These are phyloP conservation scores for Muscicapa striata DNA, from an alignment of 2,797 vertebrate genomes.

Conservation along the genomic window DNA sequence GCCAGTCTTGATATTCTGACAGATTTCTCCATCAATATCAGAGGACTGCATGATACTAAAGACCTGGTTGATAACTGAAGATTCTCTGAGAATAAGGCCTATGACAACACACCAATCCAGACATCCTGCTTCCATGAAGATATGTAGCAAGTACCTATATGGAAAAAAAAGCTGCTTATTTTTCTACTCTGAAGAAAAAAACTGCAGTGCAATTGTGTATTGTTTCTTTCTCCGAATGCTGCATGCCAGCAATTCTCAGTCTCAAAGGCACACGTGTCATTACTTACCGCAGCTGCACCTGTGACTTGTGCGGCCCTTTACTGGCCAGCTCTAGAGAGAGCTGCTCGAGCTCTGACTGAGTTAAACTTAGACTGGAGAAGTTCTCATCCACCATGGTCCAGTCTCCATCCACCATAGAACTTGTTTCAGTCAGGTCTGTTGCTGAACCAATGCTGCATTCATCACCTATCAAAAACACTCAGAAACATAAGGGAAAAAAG, in stretches of 20 bases:
- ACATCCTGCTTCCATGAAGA: constrained; percentile 98
- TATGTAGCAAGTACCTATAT: constrained; percentile 91
- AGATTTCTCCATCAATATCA: constrained; percentile 87
- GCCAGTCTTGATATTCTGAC: constrained; percentile 87
- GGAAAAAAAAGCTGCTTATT: not conserved
- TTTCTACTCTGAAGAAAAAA: not conserved
- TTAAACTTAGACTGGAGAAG: constrained; percentile 90
- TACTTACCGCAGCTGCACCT: constrained; percentile 94
- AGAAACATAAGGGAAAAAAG: constrained; percentile 32
- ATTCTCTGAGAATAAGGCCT: constrained; percentile 92
- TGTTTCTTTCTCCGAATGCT: not conserved
- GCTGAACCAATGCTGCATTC: constrained; percentile 98
- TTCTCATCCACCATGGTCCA: constrained; percentile 98
- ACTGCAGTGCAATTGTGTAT: not conserved
- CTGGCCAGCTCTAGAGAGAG: constrained; percentile 97
- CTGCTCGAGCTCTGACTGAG: constrained; percentile 94
- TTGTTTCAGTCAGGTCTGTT: constrained; percentile 96
- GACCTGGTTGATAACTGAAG: constrained; percentile 89
- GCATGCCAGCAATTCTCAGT: not conserved
- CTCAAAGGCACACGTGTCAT: not conserved
- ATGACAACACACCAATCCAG: constrained; percentile 96
- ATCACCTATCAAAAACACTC: constrained; percentile 82
- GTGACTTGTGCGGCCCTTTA: constrained; percentile 96
- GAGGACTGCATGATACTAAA: constrained; percentile 87
- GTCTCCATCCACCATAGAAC: constrained; percentile 96